These are phyloP conservation scores for Andrena haemorrhoa DNA, from an alignment of 2,888 invertebrate genomes.

Conservation along the genomic window DNA sequence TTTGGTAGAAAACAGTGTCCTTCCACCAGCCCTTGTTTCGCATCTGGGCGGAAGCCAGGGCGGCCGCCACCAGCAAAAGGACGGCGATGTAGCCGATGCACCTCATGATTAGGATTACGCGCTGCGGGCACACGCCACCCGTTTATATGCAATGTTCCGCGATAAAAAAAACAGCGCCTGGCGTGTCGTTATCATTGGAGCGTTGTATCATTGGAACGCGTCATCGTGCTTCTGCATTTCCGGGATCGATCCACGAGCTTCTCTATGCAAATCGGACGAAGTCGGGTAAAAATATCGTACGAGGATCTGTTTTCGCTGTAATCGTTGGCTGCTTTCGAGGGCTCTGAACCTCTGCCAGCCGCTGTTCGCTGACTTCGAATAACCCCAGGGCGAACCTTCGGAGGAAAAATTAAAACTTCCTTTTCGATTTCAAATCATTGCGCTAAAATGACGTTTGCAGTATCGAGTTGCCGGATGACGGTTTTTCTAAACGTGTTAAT, in stretches of 20 bases:
- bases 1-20: conserved; percentile 80
- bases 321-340: background rate
- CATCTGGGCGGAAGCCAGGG: conserved; percentile 67
- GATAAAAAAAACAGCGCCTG: conserved; percentile 27
- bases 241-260: no score
- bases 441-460: background rate
- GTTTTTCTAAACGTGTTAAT: background rate
- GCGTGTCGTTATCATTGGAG: conserved; percentile 44
- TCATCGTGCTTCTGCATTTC: no score
- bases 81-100: conserved; percentile 22
- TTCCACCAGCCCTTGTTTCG: conserved; percentile 80
- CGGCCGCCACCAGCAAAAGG: conserved; percentile 63
- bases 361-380: background rate
- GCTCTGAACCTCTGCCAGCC: background rate
- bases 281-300: background rate
- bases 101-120: conserved; percentile 44
- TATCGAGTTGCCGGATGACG: background rate
- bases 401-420: background rate
- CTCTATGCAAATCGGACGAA: background rate
- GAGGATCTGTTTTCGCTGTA: background rate
- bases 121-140: background rate
- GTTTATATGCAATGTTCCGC: conserved; percentile 52
- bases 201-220: background rate
- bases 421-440: background rate
- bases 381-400: background rate